Base-by-base conservation (phyloP, 1,140 invertebrate species). In the Trachelipus rathkii region DNA sequence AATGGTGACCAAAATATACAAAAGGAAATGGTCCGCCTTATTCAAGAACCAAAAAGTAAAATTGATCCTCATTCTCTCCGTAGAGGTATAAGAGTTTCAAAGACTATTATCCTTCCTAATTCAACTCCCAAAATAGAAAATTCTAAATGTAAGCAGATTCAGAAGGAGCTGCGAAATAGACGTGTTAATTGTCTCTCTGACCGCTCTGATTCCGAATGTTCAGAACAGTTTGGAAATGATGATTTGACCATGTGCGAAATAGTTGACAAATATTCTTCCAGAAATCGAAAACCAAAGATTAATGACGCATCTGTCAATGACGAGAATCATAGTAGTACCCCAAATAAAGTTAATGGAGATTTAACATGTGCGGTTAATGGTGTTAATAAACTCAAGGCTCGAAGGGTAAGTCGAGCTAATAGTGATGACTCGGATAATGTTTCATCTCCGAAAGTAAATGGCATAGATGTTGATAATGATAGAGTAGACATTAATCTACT, bases 401-500 rank as follows among this genome's bases (percentile, higher is more conserved):
- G 77, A 66, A 77, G 77, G 43, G 67, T 77, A 23, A 78, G 80
- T 19, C 73, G 75, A 44, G 46, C 77, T 33, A 75, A 77, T 50
- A 81, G 80, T 73, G 80, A 81, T 67, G 80, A 81, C 45, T 78
- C 77, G 45, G 80, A 81, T 67, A 60, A 68, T 70, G 78, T 75
- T 44, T 77, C 73, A 23, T 60, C 44, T 7, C 78, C 77, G 45
- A 81, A 73, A 71, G 74, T 50, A 74, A 81, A 81, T 77, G 80
- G 80, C 75, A 43, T 78, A 66, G 80, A 81, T 43, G 72, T 71
- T 44, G 76, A 77, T 73, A 45, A 70, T 79, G 80, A 81, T 46
- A 81, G 77, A 53, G 73, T 81, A 46, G 77, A 81, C 73, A 75
- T 81, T 72, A 81, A 77, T 77, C 45, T 81, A 53, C 60, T 81